phyloP scores from a whole-genome alignment of 2,113 vertebrate genomes.

The Epinephelus fuscoguttatus region DNA sequence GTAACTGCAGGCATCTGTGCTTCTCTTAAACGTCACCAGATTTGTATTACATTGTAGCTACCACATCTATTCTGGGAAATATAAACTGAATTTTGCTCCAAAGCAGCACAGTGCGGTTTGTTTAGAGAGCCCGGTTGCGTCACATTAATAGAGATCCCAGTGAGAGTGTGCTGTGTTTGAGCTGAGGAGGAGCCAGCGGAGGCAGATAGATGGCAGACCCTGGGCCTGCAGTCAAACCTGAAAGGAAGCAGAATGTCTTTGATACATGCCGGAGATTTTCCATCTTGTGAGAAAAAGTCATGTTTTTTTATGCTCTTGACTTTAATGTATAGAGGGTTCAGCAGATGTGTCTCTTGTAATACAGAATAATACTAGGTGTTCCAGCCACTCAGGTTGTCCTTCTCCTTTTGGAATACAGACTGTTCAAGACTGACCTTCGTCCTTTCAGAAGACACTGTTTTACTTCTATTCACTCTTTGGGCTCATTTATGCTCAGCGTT shows the following conservation, averaged over 20 bases:
- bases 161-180: conserved; percentile 24
- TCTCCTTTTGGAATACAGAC: not conserved
- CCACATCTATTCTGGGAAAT: conserved; percentile 67
- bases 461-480: not conserved
- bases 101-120: conserved; percentile 44
- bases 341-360: not conserved
- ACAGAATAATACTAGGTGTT: not conserved
- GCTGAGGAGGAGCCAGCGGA: conserved; percentile 29
- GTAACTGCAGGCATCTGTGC: conserved; percentile 39
- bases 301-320: conserved; percentile 3
- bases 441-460: not conserved
- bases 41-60: conserved; percentile 20
- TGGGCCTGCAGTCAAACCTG: conserved; percentile 27
- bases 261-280: conserved; percentile 38
- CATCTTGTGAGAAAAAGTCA: conserved; percentile 32
- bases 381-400: not conserved
- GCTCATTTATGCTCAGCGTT: too few relatives aligned
- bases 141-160: conserved; percentile 40
- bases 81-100: conserved; percentile 56
- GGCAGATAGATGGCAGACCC: conserved; percentile 36
- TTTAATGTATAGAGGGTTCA: not conserved
- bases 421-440: not conserved
- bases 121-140: conserved; percentile 58
- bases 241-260: conserved; percentile 45
- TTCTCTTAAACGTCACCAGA: conserved; percentile 38